Evolutionary conservation across 1,140 invertebrate genomes (phyloP).

Genomic region (Euglossa dilemma): DNA sequence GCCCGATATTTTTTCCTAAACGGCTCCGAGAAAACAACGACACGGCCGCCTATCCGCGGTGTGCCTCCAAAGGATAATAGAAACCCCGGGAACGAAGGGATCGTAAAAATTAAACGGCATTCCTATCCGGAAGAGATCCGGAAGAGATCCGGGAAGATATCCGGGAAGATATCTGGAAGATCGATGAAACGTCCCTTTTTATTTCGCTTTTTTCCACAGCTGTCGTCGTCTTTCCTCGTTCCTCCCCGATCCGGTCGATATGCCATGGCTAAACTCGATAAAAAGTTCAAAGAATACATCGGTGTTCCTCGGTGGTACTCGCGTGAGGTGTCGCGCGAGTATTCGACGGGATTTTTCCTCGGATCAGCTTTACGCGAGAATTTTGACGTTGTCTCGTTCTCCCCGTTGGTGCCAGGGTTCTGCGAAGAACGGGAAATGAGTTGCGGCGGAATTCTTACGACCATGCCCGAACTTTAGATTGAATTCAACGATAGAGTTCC

Average conservation of each 20-base stretch:
- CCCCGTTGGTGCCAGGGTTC: slow-evolving; percentile 24
- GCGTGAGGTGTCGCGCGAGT: slow-evolving; percentile 52
- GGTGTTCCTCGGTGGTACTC: slow-evolving; percentile 47
- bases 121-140: too few species aligned
- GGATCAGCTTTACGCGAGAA: slow-evolving; percentile 60
- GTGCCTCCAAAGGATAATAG: too few species aligned
- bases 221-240: not conserved
- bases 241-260: slow-evolving; percentile 32
- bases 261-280: slow-evolving; percentile 38
- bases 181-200: not conserved
- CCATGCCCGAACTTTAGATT: slow-evolving; percentile 71
- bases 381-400: slow-evolving; percentile 58
- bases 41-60: too few species aligned
- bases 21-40: too few species aligned
- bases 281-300: slow-evolving; percentile 53
- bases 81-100: too few species aligned
- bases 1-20: not conserved
- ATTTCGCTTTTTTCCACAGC: not conserved
- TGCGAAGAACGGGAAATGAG: slow-evolving; percentile 63
- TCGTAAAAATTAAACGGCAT: too few species aligned
- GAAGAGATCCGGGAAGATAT: too few species aligned
- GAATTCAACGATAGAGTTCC: slow-evolving; percentile 68
- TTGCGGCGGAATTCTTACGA: slow-evolving; percentile 67
- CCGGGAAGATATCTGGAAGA: too few species aligned
- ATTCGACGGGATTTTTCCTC: slow-evolving; percentile 42